A percentile compares a stretch with the other conserved stretches of the same genome.
These are phyloP conservation scores for Cepaea nemoralis DNA, from an alignment of 1,140 invertebrate species.

Conservation along the genomic window DNA sequence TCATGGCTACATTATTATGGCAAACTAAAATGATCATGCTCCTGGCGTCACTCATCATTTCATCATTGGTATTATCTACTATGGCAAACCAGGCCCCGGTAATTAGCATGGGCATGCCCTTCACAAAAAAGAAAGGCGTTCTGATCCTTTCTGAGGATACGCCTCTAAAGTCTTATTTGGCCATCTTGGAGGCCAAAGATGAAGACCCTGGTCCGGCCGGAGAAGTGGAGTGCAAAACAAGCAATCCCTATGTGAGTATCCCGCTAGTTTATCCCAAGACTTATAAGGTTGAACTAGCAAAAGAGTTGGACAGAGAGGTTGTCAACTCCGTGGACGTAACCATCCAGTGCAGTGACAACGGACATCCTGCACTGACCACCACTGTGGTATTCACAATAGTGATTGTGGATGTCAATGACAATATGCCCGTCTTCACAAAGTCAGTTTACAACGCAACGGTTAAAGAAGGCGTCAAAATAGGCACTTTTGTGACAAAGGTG, in stretches of 20 bases:
- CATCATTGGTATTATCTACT: no score
- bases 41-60: no score
- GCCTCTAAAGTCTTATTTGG: not conserved
- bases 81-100: no score
- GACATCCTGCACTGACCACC: not conserved
- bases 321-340: not conserved
- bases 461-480: not conserved
- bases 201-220: not conserved
- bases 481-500: not conserved
- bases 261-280: not conserved
- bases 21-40: no score
- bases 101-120: no score
- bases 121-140: not conserved
- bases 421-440: not conserved
- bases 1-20: no score
- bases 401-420: constrained; percentile 6
- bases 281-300: not conserved
- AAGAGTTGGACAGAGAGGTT: not conserved
- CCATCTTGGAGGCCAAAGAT: not conserved
- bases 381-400: not conserved
- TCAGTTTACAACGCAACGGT: not conserved
- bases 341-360: not conserved
- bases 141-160: not conserved
- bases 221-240: not conserved
- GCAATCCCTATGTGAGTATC: not conserved